phyloP scores from a whole-genome alignment of 2,797 vertebrate genomes.

The Cynodonichthys magdalenae region DNA sequence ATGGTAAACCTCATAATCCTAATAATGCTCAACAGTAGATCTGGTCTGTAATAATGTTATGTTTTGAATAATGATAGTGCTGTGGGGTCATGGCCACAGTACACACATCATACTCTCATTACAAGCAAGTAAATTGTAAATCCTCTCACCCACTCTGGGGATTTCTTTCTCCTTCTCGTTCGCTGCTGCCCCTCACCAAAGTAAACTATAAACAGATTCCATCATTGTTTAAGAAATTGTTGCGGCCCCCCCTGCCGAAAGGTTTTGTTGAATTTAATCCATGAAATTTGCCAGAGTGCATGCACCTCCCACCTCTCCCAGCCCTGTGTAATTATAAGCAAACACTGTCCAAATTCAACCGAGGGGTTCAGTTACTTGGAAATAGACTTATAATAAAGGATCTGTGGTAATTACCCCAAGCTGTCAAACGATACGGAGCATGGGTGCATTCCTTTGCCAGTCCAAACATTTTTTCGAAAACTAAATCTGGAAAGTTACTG shows the following conservation, averaged over 20 bases:
- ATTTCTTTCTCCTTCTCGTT: constrained; percentile 28
- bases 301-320: constrained; percentile 60
- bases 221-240: constrained; percentile 67
- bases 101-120: constrained; percentile 40
- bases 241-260: constrained; percentile 44
- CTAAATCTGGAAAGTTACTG: constrained; percentile 59
- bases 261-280: constrained; percentile 75
- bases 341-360: constrained; percentile 62
- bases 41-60: constrained; percentile 21
- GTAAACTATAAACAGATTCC: constrained; percentile 73
- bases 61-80: constrained; percentile 28
- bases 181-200: constrained; percentile 48
- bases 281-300: constrained; percentile 82
- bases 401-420: constrained; percentile 70
- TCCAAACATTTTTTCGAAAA: constrained; percentile 67
- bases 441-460: constrained; percentile 63
- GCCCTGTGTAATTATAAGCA: constrained; percentile 69
- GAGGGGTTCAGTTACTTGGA: constrained; percentile 65
- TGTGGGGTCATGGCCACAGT: constrained; percentile 23
- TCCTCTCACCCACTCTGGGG: constrained; percentile 39
- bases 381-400: constrained; percentile 62
- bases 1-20: too few relatives aligned
- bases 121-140: constrained; percentile 44
- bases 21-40: neutral
- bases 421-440: constrained; percentile 76